phyloP scores from a whole-genome alignment of 2,797 vertebrate genomes.

The Pelodytes ibericus region DNA sequence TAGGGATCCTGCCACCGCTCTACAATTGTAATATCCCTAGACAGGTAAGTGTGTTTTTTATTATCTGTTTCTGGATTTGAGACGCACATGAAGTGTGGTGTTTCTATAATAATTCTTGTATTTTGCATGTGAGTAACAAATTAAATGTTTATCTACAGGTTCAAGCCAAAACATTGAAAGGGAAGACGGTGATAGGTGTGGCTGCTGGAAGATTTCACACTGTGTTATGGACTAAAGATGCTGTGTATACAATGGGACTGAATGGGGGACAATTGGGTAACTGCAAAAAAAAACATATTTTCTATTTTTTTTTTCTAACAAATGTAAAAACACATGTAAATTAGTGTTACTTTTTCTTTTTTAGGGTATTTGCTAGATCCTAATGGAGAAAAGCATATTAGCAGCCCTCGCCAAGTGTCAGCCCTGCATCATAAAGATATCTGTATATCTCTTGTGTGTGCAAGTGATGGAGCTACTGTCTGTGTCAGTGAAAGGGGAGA shows the following conservation, averaged over 20 bases:
- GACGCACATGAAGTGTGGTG: not conserved
- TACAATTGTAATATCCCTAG: constrained; percentile 85
- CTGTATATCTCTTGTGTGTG: constrained; percentile 83
- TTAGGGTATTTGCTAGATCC: constrained; percentile 92
- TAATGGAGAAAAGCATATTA: constrained; percentile 91
- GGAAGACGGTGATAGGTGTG: constrained; percentile 87
- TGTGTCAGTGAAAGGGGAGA: constrained; percentile 92
- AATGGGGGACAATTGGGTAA: constrained; percentile 97
- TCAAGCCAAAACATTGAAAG: constrained; percentile 90
- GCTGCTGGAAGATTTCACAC: constrained; percentile 96
- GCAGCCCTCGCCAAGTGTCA: constrained; percentile 89
- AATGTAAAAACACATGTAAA: not conserved
- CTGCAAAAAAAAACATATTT: constrained; percentile 19
- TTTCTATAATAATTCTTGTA: not conserved
- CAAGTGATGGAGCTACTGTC: constrained; percentile 91
- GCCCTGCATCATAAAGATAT: constrained; percentile 91
- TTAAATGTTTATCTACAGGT: constrained; percentile 71
- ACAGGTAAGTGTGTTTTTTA: constrained; percentile 78
- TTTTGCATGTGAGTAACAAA: not conserved
- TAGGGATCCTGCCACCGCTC: constrained; percentile 87
- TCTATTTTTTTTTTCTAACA: not conserved
- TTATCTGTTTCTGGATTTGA: not conserved
- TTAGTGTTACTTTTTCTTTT: constrained; percentile 22
- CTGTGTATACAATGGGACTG: constrained; percentile 93
- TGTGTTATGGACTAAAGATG: constrained; percentile 93